phyloP scores from a whole-genome alignment of 2,797 vertebrate species.

The Galaxias olidus region DNA sequence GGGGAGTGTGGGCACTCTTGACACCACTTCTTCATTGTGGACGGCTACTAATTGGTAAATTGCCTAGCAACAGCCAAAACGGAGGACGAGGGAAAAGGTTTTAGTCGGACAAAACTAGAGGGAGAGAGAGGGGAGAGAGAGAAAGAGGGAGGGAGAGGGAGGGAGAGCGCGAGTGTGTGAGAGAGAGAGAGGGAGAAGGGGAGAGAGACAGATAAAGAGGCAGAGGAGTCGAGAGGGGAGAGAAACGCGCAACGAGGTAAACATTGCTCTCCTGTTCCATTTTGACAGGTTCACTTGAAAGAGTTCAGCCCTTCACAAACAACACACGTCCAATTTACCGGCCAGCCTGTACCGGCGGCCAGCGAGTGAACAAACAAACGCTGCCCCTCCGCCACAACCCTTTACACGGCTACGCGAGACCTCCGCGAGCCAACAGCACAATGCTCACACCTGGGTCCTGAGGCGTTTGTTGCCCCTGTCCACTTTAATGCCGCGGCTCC shows the following conservation, averaged over 20 bases:
- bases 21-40: constrained; percentile 25
- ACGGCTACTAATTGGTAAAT: constrained; percentile 67
- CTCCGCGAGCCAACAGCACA: too few relatives aligned
- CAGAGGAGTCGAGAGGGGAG: constrained; percentile 17
- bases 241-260: constrained; percentile 41
- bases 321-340: constrained; percentile 62
- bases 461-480: too few relatives aligned
- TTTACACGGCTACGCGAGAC: background rate
- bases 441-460: too few relatives aligned
- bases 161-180: constrained; percentile 10
- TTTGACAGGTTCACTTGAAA: constrained; percentile 56
- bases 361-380: background rate
- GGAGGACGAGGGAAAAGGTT: background rate
- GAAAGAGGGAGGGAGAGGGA: constrained; percentile 6
- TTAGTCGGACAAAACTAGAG: background rate
- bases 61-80: constrained; percentile 9
- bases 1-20: constrained; percentile 58
- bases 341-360: constrained; percentile 1
- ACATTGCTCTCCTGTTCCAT: constrained; percentile 50
- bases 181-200: background rate
- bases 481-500: too few relatives aligned
- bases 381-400: background rate
- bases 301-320: constrained; percentile 53
- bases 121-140: background rate
- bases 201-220: constrained; percentile 4